Conservation (phyloP, 2,888 invertebrate species). For the Notodonta dromedarius region DNA sequence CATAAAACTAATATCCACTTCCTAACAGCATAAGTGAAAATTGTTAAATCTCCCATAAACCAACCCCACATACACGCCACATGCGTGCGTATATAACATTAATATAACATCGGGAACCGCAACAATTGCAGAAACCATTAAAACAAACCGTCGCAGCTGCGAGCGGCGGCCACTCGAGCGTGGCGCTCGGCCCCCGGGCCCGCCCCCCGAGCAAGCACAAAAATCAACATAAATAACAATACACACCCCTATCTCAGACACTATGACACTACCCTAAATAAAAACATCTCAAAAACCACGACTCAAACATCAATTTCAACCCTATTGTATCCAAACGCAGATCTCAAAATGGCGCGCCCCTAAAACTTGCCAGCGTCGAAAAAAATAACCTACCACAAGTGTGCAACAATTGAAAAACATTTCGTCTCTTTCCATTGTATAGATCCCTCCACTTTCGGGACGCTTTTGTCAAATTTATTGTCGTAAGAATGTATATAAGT, state of each 20-base stretch:
- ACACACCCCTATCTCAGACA: conserved; percentile 83
- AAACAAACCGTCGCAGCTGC: conserved; percentile 80
- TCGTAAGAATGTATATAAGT: conserved; percentile 82
- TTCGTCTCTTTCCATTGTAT: conserved; percentile 81
- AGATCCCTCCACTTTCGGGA: conserved; percentile 75
- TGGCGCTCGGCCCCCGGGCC: conserved; percentile 73
- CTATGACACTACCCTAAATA: conserved; percentile 52
- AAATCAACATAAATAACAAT: conserved; percentile 84
- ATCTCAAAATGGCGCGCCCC: conserved; percentile 30
- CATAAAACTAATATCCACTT: conserved; percentile 38
- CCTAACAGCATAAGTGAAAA: conserved; percentile 43
- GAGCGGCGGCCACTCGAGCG: conserved; percentile 68
- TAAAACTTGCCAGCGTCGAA: conserved; percentile 30
- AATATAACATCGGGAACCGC: conserved; percentile 60
- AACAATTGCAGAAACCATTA: conserved; percentile 75
- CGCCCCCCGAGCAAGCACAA: conserved; percentile 76
- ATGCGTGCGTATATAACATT: conserved; percentile 64
- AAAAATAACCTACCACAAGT: conserved; percentile 57
- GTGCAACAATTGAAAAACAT: conserved; percentile 84
- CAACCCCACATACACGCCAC: conserved; percentile 47
- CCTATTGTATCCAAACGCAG: conserved; percentile 29
- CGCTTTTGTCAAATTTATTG: conserved; percentile 83
- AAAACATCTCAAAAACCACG: conserved; percentile 41
- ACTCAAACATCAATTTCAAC: conserved; percentile 32
- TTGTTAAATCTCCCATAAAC: conserved; percentile 68